phyloP scores from a whole-genome alignment of 2,888 invertebrate genomes.

The Baronia brevicornis region DNA sequence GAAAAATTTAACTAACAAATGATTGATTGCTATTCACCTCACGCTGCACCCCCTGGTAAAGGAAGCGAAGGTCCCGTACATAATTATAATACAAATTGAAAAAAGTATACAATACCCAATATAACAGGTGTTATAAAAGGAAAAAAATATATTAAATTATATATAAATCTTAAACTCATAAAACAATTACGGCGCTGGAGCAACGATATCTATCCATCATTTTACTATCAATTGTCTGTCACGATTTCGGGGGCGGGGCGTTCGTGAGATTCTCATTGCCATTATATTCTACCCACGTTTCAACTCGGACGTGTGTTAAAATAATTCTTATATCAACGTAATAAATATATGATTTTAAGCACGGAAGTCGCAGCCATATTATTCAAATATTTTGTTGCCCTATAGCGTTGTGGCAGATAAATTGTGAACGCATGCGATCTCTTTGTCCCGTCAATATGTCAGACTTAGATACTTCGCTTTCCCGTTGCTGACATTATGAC shows the following conservation, averaged over 20 bases:
- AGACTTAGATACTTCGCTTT: constrained; percentile 42
- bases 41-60: too few species aligned
- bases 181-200: constrained; percentile 1
- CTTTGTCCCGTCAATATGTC: constrained; percentile 73
- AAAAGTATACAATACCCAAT: too few species aligned
- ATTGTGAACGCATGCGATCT: constrained; percentile 49
- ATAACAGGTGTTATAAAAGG: too few species aligned
- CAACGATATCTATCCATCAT: constrained; percentile 17
- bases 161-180: constrained; percentile 1
- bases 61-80: too few species aligned
- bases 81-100: too few species aligned
- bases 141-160: neutral
- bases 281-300: constrained; percentile 19
- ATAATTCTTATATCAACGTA: constrained; percentile 10
- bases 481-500: constrained; percentile 49
- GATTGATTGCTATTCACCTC: too few species aligned
- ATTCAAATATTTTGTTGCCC: constrained; percentile 31
- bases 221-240: constrained; percentile 21
- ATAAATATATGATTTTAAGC: constrained; percentile 11
- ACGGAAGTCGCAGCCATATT: constrained; percentile 37
- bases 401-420: constrained; percentile 47
- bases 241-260: constrained; percentile 20
- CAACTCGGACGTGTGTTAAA: constrained; percentile 4
- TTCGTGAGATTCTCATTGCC: constrained; percentile 19
- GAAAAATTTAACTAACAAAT: too few species aligned